phyloP scores from a whole-genome alignment of 2,888 invertebrate species.

The Oegoconia quadripuncta region DNA sequence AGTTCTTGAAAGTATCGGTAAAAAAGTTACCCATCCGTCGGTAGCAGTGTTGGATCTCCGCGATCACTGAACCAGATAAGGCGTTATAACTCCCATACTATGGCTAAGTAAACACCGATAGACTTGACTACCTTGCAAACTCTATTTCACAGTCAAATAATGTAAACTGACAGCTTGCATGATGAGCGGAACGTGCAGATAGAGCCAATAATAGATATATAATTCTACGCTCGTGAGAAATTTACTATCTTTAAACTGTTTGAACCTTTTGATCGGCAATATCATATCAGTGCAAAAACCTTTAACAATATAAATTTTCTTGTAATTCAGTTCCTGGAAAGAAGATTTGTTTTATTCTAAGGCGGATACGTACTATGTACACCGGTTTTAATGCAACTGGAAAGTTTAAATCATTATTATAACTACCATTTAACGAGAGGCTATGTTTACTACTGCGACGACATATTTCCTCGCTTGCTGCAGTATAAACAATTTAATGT shows the following conservation, averaged over 20 bases:
- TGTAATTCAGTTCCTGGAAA: no score
- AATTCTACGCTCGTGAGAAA: not conserved
- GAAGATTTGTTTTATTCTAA: no score
- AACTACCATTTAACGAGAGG: no score
- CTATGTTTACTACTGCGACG: no score
- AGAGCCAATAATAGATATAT: not conserved
- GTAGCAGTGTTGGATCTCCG: constrained; percentile 37
- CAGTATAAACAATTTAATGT: no score
- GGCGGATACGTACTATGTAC: no score
- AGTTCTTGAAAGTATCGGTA: constrained; percentile 31
- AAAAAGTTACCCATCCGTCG: constrained; percentile 47
- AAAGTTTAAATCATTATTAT: no score
- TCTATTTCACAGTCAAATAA: constrained; percentile 11
- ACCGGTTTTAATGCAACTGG: no score
- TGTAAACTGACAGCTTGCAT: constrained; percentile 1
- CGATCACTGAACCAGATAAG: constrained; percentile 56
- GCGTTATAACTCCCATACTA: constrained; percentile 34
- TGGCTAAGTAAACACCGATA: constrained; percentile 38
- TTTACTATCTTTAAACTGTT: no score
- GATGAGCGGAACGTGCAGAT: not conserved
- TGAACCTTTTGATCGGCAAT: no score
- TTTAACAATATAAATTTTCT: no score
- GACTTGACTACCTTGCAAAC: constrained; percentile 13
- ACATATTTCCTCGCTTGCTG: no score
- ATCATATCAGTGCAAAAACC: not conserved